Evolutionary conservation across 2,888 invertebrate genomes (phyloP).

Genomic region (Penaeus monodon): DNA sequence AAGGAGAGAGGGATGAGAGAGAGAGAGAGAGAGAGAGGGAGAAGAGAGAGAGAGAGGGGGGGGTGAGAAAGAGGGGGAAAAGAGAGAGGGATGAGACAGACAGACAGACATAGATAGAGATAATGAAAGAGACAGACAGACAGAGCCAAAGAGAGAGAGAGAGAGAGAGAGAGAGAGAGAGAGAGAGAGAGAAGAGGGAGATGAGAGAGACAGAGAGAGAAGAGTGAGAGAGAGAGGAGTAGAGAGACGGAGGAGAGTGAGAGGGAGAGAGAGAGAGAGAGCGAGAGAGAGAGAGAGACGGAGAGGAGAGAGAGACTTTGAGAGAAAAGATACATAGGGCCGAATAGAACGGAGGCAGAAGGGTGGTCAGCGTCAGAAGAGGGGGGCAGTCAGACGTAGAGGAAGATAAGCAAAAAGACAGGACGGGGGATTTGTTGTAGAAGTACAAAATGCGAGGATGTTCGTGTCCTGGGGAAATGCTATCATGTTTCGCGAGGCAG

Average conservation of each 20-base stretch:
- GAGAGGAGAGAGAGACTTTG: not conserved
- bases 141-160: not conserved
- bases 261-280: not conserved
- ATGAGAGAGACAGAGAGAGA: not conserved
- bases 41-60: not conserved
- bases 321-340: not conserved
- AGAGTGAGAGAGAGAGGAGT: not conserved
- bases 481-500: not conserved
- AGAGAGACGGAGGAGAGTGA: not conserved
- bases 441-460: not conserved
- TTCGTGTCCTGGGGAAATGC: not conserved
- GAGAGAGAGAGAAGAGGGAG: not conserved
- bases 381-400: not conserved
- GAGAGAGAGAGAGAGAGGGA: slow-evolving; percentile 11
- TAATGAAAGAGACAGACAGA: too few species aligned
- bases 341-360: not conserved
- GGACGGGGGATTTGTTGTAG: not conserved
- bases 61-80: not conserved
- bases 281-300: not conserved
- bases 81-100: too few species aligned
- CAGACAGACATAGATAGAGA: too few species aligned
- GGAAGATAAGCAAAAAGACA: not conserved
- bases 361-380: not conserved
- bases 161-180: not conserved
- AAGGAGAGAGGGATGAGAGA: not conserved